These are phyloP conservation scores for Pteronotus mesoamericanus DNA, from an alignment of 2,797 vertebrate genomes.

Conservation along the genomic window DNA sequence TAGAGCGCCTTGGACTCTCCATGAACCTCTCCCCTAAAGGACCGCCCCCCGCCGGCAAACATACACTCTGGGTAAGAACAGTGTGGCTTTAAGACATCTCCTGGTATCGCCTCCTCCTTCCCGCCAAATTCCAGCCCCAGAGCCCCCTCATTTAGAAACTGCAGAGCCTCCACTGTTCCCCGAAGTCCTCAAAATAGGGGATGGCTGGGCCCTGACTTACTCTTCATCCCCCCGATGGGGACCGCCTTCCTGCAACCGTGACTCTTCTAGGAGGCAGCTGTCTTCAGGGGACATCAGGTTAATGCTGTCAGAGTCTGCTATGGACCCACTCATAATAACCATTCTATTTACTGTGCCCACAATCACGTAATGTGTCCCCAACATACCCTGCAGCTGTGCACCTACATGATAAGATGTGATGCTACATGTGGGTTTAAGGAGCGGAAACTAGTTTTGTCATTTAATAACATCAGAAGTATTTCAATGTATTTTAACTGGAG, in stretches of 20 bases:
- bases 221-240: accelerated
- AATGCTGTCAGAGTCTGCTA: neutral
- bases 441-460: neutral
- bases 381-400: neutral
- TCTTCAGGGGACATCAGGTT: neutral
- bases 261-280: neutral
- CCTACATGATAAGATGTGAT: neutral
- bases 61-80: neutral
- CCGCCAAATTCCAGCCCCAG: neutral
- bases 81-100: neutral
- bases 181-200: neutral
- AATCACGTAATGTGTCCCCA: neutral
- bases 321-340: neutral
- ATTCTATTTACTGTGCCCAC: neutral
- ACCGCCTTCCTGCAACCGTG: neutral
- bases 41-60: neutral
- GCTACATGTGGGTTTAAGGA: neutral
- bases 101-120: neutral
- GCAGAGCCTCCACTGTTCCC: neutral
- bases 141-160: neutral
- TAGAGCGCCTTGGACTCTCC: neutral
- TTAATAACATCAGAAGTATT: neutral
- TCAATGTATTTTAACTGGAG: neutral
- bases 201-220: neutral
- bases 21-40: too few species aligned